A percentile compares a stretch with the other conserved stretches of the same genome.
Conservation (phyloP, 1,140 invertebrate genomes). For the Delia radicum region DNA sequence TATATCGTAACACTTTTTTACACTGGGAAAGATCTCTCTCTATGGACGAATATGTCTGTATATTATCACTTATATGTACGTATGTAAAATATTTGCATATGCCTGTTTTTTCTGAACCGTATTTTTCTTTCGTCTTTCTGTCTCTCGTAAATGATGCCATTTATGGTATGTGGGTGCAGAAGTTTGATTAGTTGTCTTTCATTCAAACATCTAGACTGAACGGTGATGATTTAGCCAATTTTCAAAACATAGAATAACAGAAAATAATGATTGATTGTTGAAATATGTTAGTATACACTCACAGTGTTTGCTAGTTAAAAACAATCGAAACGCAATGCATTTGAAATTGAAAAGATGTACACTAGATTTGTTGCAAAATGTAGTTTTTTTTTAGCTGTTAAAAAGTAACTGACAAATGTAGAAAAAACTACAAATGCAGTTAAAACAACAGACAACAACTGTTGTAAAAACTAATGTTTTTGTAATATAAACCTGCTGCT, state of each 20-base stretch:
- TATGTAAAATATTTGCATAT: background rate
- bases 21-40: too few relatives aligned
- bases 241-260: background rate
- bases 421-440: too few relatives aligned
- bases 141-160: background rate
- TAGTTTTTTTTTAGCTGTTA: too few relatives aligned
- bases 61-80: background rate
- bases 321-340: too few relatives aligned
- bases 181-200: background rate
- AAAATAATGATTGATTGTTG: background rate
- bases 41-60: too few relatives aligned
- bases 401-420: too few relatives aligned
- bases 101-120: background rate
- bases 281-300: background rate
- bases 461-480: too few relatives aligned
- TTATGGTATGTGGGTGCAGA: conserved; percentile 1
- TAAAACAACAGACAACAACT: too few relatives aligned
- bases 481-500: too few relatives aligned
- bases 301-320: background rate
- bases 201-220: background rate
- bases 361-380: too few relatives aligned
- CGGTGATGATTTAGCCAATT: conserved; percentile 1
- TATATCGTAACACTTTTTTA: too few relatives aligned
- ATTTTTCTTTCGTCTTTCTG: background rate
- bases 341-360: too few relatives aligned